Conservation (phyloP, 2,113 vertebrate genomes). For the Gymnarchus niloticus region DNA sequence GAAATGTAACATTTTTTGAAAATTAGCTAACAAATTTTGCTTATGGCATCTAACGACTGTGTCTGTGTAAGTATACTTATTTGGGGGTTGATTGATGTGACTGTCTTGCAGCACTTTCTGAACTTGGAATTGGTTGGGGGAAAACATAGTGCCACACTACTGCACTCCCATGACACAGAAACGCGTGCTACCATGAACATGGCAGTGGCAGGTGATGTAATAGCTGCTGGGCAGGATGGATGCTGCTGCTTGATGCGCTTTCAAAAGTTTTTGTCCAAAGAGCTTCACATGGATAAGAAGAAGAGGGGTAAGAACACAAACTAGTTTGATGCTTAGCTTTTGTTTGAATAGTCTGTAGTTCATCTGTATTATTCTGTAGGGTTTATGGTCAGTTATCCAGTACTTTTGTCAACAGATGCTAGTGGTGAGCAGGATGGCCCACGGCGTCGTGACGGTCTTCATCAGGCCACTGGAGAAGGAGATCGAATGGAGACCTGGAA, state of each 20-base stretch:
- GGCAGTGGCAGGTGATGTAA: slow-evolving; percentile 72
- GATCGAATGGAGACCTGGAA: slow-evolving; percentile 42
- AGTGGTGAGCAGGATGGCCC: slow-evolving; percentile 34
- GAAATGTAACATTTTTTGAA: background rate
- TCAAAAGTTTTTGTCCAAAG: slow-evolving; percentile 39
- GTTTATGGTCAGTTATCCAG: background rate
- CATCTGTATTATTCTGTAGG: background rate
- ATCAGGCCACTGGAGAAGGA: slow-evolving; percentile 35
- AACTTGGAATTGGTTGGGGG: slow-evolving; percentile 71
- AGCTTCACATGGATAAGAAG: slow-evolving; percentile 25
- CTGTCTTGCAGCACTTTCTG: slow-evolving; percentile 76
- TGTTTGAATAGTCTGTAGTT: background rate
- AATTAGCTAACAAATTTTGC: background rate
- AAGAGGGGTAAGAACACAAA: slow-evolving; percentile 59
- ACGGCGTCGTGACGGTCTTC: slow-evolving; percentile 51
- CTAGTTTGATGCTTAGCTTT: background rate
- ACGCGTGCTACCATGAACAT: slow-evolving; percentile 88
- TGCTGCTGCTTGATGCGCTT: slow-evolving; percentile 77
- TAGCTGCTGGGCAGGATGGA: slow-evolving; percentile 86
- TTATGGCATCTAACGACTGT: background rate
- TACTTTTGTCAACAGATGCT: slow-evolving; percentile 42
- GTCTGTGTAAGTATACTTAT: background rate
- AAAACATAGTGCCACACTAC: slow-evolving; percentile 71
- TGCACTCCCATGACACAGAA: slow-evolving; percentile 82
- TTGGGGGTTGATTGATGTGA: background rate